These are phyloP conservation scores for Euproctis similis DNA, from an alignment of 2,888 invertebrate species.

Conservation along the genomic window DNA sequence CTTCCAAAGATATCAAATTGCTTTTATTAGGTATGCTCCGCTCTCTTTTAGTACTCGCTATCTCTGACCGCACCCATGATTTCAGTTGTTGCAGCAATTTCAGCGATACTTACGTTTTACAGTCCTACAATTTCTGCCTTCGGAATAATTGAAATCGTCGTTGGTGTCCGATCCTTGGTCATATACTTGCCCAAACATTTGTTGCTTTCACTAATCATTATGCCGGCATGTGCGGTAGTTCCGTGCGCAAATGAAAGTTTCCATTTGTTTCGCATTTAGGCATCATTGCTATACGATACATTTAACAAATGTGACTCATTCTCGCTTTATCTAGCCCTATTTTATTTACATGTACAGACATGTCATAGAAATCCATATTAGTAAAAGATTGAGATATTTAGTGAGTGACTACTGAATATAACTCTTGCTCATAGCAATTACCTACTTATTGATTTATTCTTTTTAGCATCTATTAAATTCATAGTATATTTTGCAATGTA, in stretches of 20 bases:
- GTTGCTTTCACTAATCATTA: constrained; percentile 62
- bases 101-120: constrained; percentile 12
- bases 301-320: constrained; percentile 15
- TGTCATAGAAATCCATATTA: too few species aligned
- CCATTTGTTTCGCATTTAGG: constrained; percentile 36
- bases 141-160: too few species aligned
- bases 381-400: too few species aligned
- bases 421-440: not conserved
- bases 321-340: constrained; percentile 15
- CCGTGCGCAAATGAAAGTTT: constrained; percentile 58
- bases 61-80: constrained; percentile 61
- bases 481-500: too few species aligned
- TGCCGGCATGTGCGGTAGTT: constrained; percentile 49
- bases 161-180: too few species aligned
- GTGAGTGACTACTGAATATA: constrained; percentile 1
- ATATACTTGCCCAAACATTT: constrained; percentile 5
- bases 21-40: constrained; percentile 90
- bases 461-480: too few species aligned
- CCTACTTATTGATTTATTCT: too few species aligned
- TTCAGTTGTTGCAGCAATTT: constrained; percentile 25
- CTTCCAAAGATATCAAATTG: constrained; percentile 99
- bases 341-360: too few species aligned
- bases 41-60: constrained; percentile 18
- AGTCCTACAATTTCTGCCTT: not conserved
- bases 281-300: constrained; percentile 24